Percentiles rank a stretch among this genome's conserved stretches.
These are phyloP conservation scores for Equus quagga DNA, from an alignment of 2,113 vertebrate genomes.

Conservation along the genomic window DNA sequence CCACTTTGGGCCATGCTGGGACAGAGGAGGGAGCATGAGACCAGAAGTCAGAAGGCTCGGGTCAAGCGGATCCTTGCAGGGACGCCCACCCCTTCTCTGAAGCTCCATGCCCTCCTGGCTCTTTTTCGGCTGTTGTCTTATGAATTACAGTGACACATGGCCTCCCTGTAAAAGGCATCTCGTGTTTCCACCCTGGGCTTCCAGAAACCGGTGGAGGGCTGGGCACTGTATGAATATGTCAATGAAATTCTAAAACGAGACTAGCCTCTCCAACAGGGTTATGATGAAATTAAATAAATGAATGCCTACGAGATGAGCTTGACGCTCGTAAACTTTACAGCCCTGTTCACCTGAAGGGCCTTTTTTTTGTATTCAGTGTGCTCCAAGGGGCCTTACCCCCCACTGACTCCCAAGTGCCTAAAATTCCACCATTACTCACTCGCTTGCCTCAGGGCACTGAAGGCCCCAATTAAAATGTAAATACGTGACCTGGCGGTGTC, in stretches of 20 bases:
- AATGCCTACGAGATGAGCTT: slow-evolving; percentile 9
- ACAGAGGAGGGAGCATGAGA: background rate
- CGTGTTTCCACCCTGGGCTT: background rate
- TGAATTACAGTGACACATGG: background rate
- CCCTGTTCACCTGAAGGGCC: background rate
- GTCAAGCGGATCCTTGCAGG: accelerated
- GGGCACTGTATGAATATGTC: background rate
- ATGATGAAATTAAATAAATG: background rate
- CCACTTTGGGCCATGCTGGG: no score
- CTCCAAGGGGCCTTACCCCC: background rate
- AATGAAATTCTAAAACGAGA: background rate
- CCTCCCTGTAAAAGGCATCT: background rate
- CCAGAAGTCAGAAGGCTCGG: no score
- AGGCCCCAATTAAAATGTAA: slow-evolving; percentile 14
- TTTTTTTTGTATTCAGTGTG: background rate
- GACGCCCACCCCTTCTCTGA: background rate
- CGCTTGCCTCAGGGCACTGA: background rate
- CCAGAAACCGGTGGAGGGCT: background rate
- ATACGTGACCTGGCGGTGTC: background rate
- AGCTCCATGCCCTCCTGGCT: background rate
- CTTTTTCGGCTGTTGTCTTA: background rate
- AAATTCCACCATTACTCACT: slow-evolving; percentile 62
- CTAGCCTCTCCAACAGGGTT: background rate
- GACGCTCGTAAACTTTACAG: background rate
- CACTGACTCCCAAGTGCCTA: background rate